Percentiles rank a stretch among this genome's conserved stretches.
phyloP scores from a whole-genome alignment of 2,888 invertebrate species.

The Caenorhabditis drosophilae region DNA sequence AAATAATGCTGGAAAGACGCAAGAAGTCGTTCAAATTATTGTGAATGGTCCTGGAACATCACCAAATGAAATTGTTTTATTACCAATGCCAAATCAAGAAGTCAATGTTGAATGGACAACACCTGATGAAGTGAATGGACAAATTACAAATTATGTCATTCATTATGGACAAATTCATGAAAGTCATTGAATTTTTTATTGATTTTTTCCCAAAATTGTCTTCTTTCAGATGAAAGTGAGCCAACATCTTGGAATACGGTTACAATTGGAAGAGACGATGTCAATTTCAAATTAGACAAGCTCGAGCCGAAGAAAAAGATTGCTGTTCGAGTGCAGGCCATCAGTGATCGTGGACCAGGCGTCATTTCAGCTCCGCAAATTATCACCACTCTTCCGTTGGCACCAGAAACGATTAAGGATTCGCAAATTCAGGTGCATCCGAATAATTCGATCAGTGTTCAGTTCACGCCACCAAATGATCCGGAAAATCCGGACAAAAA shows the following conservation, averaged over 20 bases:
- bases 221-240: conserved; percentile 50
- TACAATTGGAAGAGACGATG: conserved; percentile 51
- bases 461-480: conserved; percentile 58
- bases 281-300: conserved; percentile 52
- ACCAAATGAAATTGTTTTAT: conserved; percentile 64
- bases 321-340: conserved; percentile 62
- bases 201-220: neutral
- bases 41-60: conserved; percentile 66
- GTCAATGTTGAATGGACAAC: conserved; percentile 68
- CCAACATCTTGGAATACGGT: conserved; percentile 61
- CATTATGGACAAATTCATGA: conserved; percentile 64
- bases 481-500: conserved; percentile 62
- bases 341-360: conserved; percentile 66
- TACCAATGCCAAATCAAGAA: conserved; percentile 62
- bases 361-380: conserved; percentile 59
- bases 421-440: conserved; percentile 54
- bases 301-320: conserved; percentile 65
- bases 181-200: too few relatives aligned
- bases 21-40: conserved; percentile 54
- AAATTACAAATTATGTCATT: conserved; percentile 60
- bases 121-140: conserved; percentile 67
- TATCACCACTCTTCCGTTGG: conserved; percentile 60
- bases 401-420: conserved; percentile 37
- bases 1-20: conserved; percentile 65
- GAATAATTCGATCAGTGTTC: conserved; percentile 63